Conservation (phyloP, 1,140 invertebrate genomes). For the Drosophila nigromelanica region DNA sequence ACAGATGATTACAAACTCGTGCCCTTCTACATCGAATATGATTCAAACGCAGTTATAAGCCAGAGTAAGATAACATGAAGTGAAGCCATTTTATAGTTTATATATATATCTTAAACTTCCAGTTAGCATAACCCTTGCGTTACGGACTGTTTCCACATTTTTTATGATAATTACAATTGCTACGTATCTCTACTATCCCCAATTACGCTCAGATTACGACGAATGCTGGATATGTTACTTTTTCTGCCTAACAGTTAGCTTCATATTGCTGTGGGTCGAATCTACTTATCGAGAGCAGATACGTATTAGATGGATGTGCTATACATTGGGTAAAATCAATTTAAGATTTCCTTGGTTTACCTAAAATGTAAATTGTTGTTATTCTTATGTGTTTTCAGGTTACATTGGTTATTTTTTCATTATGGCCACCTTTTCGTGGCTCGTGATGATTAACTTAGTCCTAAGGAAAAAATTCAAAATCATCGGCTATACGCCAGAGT, state of each 20-base stretch:
- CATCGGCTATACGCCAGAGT: conserved; percentile 45
- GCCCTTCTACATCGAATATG: not conserved
- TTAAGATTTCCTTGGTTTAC: not conserved
- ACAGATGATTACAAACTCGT: not conserved
- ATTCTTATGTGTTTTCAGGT: conserved; percentile 69
- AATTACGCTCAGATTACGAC: conserved; percentile 88
- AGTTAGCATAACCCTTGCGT: not conserved
- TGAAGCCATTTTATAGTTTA: not conserved
- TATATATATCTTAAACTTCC: not conserved
- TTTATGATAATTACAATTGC: conserved; percentile 86
- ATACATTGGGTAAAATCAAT: conserved; percentile 8
- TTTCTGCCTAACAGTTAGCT: conserved; percentile 86
- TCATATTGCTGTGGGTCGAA: conserved; percentile 63
- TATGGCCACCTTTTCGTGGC: conserved; percentile 90
- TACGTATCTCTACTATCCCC: conserved; percentile 87
- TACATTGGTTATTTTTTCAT: conserved; percentile 89
- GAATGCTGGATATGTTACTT: conserved; percentile 89
- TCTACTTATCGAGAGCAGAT: too few species aligned
- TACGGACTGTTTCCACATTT: conserved; percentile 81
- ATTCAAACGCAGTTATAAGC: not conserved
- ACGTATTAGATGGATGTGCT: conserved; percentile 61
- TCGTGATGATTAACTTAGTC: conserved; percentile 90
- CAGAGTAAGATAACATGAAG: not conserved
- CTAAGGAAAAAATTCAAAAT: conserved; percentile 87
- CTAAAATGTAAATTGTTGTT: not conserved